Conservation (phyloP, 2,113 vertebrate genomes). For the Spilogale gracilis region DNA sequence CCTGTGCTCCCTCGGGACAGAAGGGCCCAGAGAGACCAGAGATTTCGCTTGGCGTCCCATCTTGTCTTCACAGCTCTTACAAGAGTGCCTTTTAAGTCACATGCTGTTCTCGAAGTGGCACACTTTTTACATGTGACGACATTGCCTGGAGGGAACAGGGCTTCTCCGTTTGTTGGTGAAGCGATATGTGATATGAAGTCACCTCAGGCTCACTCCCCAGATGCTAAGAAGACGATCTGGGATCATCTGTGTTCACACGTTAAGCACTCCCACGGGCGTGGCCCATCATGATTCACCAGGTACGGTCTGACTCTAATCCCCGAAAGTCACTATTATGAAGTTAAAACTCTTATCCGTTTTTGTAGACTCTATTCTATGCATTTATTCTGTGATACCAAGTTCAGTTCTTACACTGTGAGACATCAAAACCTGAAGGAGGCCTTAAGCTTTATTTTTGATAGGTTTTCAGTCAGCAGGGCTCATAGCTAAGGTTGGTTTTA, state of each 20-base stretch:
- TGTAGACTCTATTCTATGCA: neutral
- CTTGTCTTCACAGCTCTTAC: too few species aligned
- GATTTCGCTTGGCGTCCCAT: accelerated
- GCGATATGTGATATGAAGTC: accelerated
- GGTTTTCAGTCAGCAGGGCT: neutral
- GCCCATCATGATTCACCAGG: accelerated
- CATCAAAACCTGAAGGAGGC: neutral
- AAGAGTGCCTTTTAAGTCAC: neutral
- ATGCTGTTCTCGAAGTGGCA: accelerated
- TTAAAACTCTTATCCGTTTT: neutral
- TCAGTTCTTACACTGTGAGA: neutral
- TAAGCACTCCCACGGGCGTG: neutral
- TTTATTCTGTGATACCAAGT: neutral
- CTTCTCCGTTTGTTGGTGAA: neutral
- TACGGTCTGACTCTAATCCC: too few species aligned
- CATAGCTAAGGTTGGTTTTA: neutral
- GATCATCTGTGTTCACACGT: accelerated
- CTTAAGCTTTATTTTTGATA: neutral
- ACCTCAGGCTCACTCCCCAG: neutral
- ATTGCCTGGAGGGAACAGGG: neutral
- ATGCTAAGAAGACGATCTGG: neutral
- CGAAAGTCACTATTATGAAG: neutral
- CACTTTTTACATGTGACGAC: too few species aligned
- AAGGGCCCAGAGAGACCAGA: accelerated
- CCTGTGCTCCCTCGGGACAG: too few species aligned